Base-by-base conservation (phyloP, 2,113 vertebrate species). In the Gymnorhina tibicen region DNA sequence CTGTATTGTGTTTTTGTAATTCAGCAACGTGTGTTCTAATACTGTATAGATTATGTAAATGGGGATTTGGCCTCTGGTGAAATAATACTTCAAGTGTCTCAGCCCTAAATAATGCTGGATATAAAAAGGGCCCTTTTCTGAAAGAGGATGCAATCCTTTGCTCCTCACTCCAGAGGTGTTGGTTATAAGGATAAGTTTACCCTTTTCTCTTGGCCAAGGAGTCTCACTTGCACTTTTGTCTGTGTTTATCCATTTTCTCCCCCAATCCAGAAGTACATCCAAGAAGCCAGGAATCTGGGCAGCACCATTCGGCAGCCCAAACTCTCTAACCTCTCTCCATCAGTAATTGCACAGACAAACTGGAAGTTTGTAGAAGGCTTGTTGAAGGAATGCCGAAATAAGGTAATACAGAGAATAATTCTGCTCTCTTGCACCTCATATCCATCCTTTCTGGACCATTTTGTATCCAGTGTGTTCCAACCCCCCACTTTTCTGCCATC, bases 281-380 rank as follows among this genome's bases (percentile, higher is more conserved):
- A 99, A 93, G 99, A 99, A 97, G 99, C 99, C 93, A 98, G 99
- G 89, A 99, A 98, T 94, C 97, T 99, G 95, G 99, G 99, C 70
- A 99, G 99, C n/a, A 99, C 98, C 59, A 99, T 99, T 91, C 98
- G 99, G 44, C 99, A 99, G 96, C 99, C 99, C 91, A 99, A 99
- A 73, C 97, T 99, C 42, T 99, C 99, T 83, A 99, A 99, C 97
- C 98, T 99, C 28, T 99, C 99, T 4, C 99, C 99, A 2, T 99
- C 99, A 3, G 99, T 99, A 87, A 99, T 99, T 68, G 99, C 99
- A 56, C 99, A 99, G 93, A 99, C 99, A n/a, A 99, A 99, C 97
- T 99, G 99, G 99, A 99, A 99, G 90, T 99, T 99, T 98, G 99
- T 99, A 26, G 99, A 99, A 93, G 99, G 99, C 15, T 97, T 99